Base-by-base conservation (phyloP, 2,113 vertebrate genomes). In the Siniperca knerii region DNA sequence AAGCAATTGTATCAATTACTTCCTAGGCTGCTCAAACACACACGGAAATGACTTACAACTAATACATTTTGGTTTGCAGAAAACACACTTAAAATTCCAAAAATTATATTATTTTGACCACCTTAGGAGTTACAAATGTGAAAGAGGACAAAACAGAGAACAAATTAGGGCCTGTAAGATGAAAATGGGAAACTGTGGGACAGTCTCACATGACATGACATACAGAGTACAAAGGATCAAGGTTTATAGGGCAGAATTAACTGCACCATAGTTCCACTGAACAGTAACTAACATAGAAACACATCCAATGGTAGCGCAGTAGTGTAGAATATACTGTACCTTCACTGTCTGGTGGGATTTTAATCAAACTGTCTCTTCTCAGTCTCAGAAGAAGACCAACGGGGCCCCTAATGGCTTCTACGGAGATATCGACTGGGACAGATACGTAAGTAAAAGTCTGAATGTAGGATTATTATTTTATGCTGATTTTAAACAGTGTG, bases 401-500 rank as follows among this genome's bases (percentile, higher is more conserved):
- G 98, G 98, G 15, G 96, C 98, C 79, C 97, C 97, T 0, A 99
- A 99, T 92, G 98, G 98, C 87, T 99, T 99, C 94, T 98, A 97
- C 5, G 97, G 96, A 0, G 98, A 99, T 92, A 99, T 99, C 35
- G 98, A 99, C 94, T 99, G 98, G 98, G 98, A 99, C 68, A 96
- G 98, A 98, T 99, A 98, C 0, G 98, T 99, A 92, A 99, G 98
- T 97, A 92, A 48, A 54, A n/a, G 7, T 70, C 11, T 44, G 3
- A 16, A 7, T 78, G 2, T 25, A 18, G 21, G 4, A 55, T 40
- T 35, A 42, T 64, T 74, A 57, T 61, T 81, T 50, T 18, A 33
- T 4, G 0, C 23, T 52, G 5, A 50, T 29, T 86, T 87, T 23
- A 55, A 55, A 8, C 25, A 5, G 29, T 52, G 12, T 5, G 60